Evolutionary conservation across 2,888 invertebrate genomes (phyloP).

Genomic region (Cataglyphis altisquamis): DNA sequence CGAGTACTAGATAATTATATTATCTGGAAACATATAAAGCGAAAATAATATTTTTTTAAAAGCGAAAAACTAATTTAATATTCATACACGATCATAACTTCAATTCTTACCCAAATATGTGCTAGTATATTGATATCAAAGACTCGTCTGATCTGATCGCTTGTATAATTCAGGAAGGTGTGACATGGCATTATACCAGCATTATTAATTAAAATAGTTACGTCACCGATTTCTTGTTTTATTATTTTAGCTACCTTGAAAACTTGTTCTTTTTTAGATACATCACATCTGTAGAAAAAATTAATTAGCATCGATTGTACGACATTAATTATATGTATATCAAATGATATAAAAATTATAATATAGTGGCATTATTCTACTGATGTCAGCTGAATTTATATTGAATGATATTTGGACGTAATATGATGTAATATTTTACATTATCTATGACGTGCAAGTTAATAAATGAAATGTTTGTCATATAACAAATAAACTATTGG

Average conservation of each 20-base stretch:
- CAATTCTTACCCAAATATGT: conserved; percentile 91
- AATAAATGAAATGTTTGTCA: background rate
- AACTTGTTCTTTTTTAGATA: conserved; percentile 90
- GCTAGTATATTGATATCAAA: conserved; percentile 93
- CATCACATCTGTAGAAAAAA: conserved; percentile 89
- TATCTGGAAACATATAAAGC: background rate
- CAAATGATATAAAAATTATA: no score
- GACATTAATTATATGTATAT: background rate
- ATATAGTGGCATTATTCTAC: no score
- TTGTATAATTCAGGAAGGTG: conserved; percentile 89
- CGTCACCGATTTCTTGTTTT: conserved; percentile 90
- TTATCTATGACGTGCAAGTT: background rate
- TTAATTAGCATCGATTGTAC: background rate
- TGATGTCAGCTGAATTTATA: background rate
- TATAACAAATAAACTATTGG: background rate
- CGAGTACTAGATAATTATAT: background rate
- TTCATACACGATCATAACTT: background rate
- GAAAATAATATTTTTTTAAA: background rate
- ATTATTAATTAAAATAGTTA: conserved; percentile 93
- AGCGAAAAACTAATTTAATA: background rate
- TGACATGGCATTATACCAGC: conserved; percentile 95
- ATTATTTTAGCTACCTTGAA: conserved; percentile 89
- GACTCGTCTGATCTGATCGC: conserved; percentile 89
- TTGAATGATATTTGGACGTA: background rate
- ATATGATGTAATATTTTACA: background rate